Base-by-base conservation (phyloP, 2,113 vertebrate genomes). In the Ciconia stormi region DNA sequence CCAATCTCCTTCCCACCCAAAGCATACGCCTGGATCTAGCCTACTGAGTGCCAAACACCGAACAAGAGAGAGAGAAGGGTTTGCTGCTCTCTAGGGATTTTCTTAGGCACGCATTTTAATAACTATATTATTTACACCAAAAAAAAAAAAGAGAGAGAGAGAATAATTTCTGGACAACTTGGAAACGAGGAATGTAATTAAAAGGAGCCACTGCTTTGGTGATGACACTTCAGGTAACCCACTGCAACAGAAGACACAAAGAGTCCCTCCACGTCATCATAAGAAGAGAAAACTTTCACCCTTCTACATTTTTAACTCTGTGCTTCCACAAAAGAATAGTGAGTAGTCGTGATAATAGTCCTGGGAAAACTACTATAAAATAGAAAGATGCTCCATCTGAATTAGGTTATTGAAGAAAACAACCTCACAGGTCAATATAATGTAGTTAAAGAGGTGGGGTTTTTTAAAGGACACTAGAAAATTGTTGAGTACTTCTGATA, bases 101-200 rank as follows among this genome's bases (percentile, higher is more conserved):
- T 74, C 59, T 67, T 72, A 30, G 16, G 18, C 44, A 42, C 34
- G 14, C 2, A 74, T 87, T 87, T 86, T 89, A 87, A 93, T 93
- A 95, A 93, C 89, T 72, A 67, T 53, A 62, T 86, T 30, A 55
- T 85, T 90, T 30, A 38, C 38, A 38, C 38, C 38, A 29, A 2
- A 46, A 46, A 46, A 46, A 46, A 46, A 46, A 50, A 42, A 5
- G 38, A 38, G 38, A 38, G 38, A 38, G 38, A 36, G 4, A 93
- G 13, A 91, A 62, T 46, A 44, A 95, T 88, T 96, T 97, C 84
- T 87, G 82, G 91, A 92, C 86, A 82, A 88, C 74, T 52, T 83
- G n/a, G 90, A 92, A 98, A 95, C 7, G 11, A 95, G 46, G 46
- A 76, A 56, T 44, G 11, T 52, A 65, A 84, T 66, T 91, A 73